Evolutionary conservation across 2,797 vertebrate genomes (phyloP), one percentile per base, ranked within the genome.

Genomic region (Danio albolineatus): DNA sequence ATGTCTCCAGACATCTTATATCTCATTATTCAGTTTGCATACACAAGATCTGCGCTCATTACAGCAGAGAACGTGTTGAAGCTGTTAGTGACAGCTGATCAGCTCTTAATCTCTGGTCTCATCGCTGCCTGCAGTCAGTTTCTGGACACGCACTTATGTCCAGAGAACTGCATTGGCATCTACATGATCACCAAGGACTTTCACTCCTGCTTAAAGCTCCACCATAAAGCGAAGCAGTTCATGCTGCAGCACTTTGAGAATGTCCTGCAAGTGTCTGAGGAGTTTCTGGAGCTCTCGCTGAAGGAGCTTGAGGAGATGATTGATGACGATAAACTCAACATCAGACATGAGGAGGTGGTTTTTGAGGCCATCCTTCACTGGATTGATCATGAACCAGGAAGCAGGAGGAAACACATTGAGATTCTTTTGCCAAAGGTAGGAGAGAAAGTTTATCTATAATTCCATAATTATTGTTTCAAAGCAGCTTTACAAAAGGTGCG

Each of bases 121-220:
- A 51, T 95, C 38, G 43, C 87, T 14, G 80, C 85, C 2, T 96
- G 95, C 88, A 92, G 90, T 0, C 69, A 91, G 54, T 96, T 95
- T 90, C 84, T 96, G 28, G 86, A 84, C 77, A 86, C 90, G 1
- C 90, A 89, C 41, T 87, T 96, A 1, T 87, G 89, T 79, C 43
- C 89, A 5, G 82, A 95, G 39, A 97, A 95, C 48, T 96, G 96
- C 62, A 90, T 96, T 0, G 89, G 93, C 74, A 93, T 96, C 86
- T 95, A 89, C 86, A 91, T 87, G 48, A 87, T 95, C 59, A 92
- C 93, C 0, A 78, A 90, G 0, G 16, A 38, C 13, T 78, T 86
- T 69, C 90, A 87, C 86, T 74, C 84, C 80, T 90, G 84, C 57
- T 82, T 87, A 0, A 80, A 92, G 2, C 90, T 96, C 79, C 89